These are phyloP conservation scores for Drosophila obscura DNA, from an alignment of 1,140 invertebrate genomes.

Conservation along the genomic window DNA sequence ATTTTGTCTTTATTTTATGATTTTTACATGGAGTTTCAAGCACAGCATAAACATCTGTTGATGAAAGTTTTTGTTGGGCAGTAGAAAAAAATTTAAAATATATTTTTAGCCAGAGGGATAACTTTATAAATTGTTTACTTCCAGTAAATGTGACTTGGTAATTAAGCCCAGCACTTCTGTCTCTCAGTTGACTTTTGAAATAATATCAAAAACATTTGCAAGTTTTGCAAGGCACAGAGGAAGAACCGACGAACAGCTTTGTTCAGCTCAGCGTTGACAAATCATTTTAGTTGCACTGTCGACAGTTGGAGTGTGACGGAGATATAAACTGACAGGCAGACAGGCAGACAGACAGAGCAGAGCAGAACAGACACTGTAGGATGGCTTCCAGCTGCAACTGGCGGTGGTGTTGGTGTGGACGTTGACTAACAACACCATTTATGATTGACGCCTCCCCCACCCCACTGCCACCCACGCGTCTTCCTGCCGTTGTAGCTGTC, in stretches of 20 bases:
- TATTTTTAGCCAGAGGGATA: too few species aligned
- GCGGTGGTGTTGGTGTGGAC: too few species aligned
- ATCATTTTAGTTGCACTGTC: conserved; percentile 61
- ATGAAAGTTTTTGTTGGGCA: too few species aligned
- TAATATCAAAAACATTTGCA: not conserved
- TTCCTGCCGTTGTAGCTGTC: not conserved
- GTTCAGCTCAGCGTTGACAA: conserved; percentile 50
- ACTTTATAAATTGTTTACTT: too few species aligned
- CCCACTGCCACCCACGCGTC: conserved; percentile 27
- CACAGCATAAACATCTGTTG: too few species aligned
- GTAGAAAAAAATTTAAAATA: too few species aligned
- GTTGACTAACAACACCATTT: conserved; percentile 25
- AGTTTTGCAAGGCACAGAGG: not conserved
- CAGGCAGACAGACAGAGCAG: not conserved
- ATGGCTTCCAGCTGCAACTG: conserved; percentile 13
- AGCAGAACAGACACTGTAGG: conserved; percentile 24
- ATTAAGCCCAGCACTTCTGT: too few species aligned
- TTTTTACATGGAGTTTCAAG: too few species aligned
- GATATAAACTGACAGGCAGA: conserved; percentile 36
- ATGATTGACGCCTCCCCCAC: conserved; percentile 53
- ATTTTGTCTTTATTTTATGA: too few species aligned
- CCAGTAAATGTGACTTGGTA: too few species aligned
- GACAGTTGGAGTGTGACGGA: conserved; percentile 48
- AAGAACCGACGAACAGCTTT: conserved; percentile 14
- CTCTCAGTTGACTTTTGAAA: not conserved